These are phyloP conservation scores for Rousettus madagascariensis DNA, from an alignment of 2,797 vertebrate species.

Conservation along the genomic window DNA sequence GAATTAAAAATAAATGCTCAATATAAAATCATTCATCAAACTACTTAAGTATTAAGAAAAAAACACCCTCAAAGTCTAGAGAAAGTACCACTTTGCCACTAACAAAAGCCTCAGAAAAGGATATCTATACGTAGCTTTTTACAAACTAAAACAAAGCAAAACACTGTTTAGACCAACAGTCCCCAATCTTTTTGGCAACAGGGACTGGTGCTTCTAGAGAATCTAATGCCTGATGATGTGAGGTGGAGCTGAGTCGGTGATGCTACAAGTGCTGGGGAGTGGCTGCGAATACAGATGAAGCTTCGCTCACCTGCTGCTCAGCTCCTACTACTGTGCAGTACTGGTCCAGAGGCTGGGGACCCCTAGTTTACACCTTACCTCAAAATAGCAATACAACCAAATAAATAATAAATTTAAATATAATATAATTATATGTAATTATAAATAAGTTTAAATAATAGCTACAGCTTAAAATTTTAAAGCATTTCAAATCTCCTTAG, in stretches of 20 bases:
- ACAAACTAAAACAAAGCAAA: constrained; percentile 35
- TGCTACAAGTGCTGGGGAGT: too few relatives aligned
- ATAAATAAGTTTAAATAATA: background rate
- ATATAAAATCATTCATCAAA: background rate
- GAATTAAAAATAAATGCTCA: constrained; percentile 22
- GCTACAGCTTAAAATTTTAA: background rate
- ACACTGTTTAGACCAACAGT: background rate
- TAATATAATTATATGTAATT: background rate
- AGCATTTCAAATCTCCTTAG: constrained; percentile 7
- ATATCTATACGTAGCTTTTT: background rate
- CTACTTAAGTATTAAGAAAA: constrained; percentile 16
- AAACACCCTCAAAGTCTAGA: background rate
- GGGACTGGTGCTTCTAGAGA: too few relatives aligned
- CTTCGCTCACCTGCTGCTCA: too few relatives aligned
- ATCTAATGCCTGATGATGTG: too few relatives aligned
- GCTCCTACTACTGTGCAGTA: too few relatives aligned
- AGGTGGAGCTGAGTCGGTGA: too few relatives aligned
- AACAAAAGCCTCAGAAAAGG: constrained; percentile 11
- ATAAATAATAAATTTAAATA: background rate
- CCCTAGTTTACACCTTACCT: background rate
- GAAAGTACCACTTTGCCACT: background rate
- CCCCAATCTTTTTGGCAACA: too few relatives aligned
- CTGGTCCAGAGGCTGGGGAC: too few relatives aligned
- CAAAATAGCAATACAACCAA: background rate
- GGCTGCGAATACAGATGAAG: too few relatives aligned